Evolutionary conservation across 1,140 invertebrate species (phyloP), one percentile per base, ranked within the genome.

Genomic region (Homarus americanus): DNA sequence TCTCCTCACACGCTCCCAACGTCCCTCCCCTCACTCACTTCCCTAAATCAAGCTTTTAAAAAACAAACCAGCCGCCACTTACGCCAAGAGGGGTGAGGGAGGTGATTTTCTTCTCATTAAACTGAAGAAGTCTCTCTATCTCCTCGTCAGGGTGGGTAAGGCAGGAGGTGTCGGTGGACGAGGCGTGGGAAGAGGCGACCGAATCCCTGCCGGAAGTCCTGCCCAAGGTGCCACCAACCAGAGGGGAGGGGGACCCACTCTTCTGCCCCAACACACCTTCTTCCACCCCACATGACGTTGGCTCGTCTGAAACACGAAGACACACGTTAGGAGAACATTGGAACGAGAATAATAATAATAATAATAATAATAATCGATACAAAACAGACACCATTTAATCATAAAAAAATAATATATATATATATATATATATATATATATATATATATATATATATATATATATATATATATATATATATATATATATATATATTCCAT

Each of bases 1-100:
- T n/a, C n/a, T n/a, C n/a, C n/a, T n/a, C n/a, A n/a, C n/a, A n/a
- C n/a, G n/a, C n/a, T n/a, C n/a, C n/a, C n/a, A n/a, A n/a, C n/a
- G n/a, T n/a, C n/a, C n/a, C n/a, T n/a, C n/a, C n/a, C n/a, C n/a
- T n/a, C n/a, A n/a, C n/a, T n/a, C n/a, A n/a, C n/a, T n/a, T n/a
- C n/a, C n/a, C n/a, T n/a, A n/a, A n/a, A n/a, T n/a, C n/a, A n/a
- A n/a, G n/a, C n/a, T n/a, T n/a, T n/a, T n/a, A n/a, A n/a, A n/a
- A n/a, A n/a, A n/a, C n/a, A n/a, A n/a, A n/a, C n/a, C n/a, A n/a
- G n/a, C n/a, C n/a, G n/a, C n/a, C n/a, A 89, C 87, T 89, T 73
- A 89, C 87, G 82, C 87, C 87, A 82, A 89, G 87, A 41, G 87
- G 87, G 66, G 87, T 89, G 66, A 89, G 79, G 78, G 63, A 72